A percentile compares a stretch with the other conserved stretches of the same genome.
phyloP scores from a whole-genome alignment of 2,888 invertebrate species.

The Ectemnius continuus region DNA sequence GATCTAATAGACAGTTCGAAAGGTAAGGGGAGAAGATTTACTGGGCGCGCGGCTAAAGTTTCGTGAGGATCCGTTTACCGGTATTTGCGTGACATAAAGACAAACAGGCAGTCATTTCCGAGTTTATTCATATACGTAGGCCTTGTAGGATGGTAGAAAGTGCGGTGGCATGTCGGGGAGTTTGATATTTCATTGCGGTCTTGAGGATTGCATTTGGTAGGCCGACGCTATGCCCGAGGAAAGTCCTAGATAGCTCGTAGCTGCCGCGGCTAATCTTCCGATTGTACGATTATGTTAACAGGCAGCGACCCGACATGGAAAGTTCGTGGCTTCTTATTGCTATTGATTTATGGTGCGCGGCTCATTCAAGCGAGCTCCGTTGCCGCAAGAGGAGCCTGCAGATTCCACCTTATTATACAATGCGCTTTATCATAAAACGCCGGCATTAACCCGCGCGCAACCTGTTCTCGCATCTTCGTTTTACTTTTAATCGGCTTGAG shows the following conservation, averaged over 20 bases:
- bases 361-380: conserved; percentile 1
- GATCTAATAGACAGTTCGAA: too few species aligned
- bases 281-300: conserved; percentile 42
- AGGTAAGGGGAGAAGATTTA: too few species aligned
- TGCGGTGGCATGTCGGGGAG: neutral
- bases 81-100: too few species aligned
- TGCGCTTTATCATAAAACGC: conserved; percentile 24
- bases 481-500: conserved; percentile 16
- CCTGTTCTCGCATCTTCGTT: conserved; percentile 38
- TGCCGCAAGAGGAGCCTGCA: conserved; percentile 26
- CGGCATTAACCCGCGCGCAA: conserved; percentile 30
- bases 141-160: neutral
- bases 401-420: conserved; percentile 20
- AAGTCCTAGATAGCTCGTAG: neutral
- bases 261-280: conserved; percentile 22
- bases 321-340: conserved; percentile 37
- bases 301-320: conserved; percentile 33
- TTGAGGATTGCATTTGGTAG: neutral
- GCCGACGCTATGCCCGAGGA: neutral
- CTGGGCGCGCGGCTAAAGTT: too few species aligned
- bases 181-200: neutral
- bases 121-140: too few species aligned
- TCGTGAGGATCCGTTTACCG: too few species aligned
- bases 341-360: conserved; percentile 36
- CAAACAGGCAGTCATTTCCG: too few species aligned